A percentile compares a stretch with the other conserved stretches of the same genome.
These are phyloP conservation scores for Dermochelys coriacea DNA, from an alignment of 2,797 vertebrate genomes.

Conservation along the genomic window DNA sequence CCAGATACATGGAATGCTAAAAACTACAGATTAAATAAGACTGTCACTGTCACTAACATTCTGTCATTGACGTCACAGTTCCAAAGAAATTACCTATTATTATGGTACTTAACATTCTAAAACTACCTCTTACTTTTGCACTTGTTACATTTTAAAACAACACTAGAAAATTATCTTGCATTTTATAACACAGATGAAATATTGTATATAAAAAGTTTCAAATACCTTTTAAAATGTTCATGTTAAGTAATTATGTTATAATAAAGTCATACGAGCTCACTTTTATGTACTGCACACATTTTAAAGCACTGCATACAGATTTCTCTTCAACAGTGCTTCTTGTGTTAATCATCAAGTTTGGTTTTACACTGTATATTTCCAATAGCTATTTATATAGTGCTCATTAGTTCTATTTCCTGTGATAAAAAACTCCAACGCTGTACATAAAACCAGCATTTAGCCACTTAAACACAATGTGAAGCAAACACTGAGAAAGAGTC, in stretches of 20 bases:
- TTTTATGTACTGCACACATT: conserved; percentile 8
- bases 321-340: conserved; percentile 10
- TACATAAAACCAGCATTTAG: neutral
- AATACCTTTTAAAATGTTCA: neutral
- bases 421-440: neutral
- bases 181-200: conserved; percentile 1
- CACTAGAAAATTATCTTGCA: neutral
- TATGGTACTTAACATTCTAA: conserved; percentile 13
- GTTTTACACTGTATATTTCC: neutral
- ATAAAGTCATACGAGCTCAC: neutral
- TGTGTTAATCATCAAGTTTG: conserved; percentile 30
- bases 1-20: neutral
- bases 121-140: neutral
- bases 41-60: neutral
- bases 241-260: conserved; percentile 20
- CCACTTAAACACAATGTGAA: neutral
- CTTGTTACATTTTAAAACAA: neutral
- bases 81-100: neutral
- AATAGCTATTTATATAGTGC: neutral
- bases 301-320: conserved; percentile 4
- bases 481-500: neutral
- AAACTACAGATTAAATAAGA: neutral
- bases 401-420: neutral
- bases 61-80: neutral
- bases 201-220: conserved; percentile 2